A percentile compares a stretch with the other conserved stretches of the same genome.
Conservation (phyloP, 2,888 invertebrate species). For the Arge pagana region DNA sequence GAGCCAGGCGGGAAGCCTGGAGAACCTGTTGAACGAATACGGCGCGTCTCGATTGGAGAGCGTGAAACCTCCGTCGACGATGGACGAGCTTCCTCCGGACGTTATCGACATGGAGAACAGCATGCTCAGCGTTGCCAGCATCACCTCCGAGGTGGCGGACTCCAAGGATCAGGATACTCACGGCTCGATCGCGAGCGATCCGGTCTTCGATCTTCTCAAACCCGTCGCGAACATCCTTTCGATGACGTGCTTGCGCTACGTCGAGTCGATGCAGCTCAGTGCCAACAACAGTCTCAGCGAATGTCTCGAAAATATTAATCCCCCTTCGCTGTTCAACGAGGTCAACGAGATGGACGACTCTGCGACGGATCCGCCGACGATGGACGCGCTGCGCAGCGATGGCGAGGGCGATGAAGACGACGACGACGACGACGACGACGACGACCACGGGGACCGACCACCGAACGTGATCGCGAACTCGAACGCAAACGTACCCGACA, state of each 20-base stretch:
- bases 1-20: conserved; percentile 64
- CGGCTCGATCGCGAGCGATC: conserved; percentile 51
- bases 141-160: conserved; percentile 78
- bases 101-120: conserved; percentile 75
- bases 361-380: conserved; percentile 49
- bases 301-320: conserved; percentile 69
- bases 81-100: conserved; percentile 67
- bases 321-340: conserved; percentile 74
- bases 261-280: conserved; percentile 51
- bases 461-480: too few species aligned
- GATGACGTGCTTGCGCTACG: conserved; percentile 50
- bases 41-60: conserved; percentile 74
- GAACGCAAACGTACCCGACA: conserved; percentile 22
- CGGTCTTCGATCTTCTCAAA: conserved; percentile 65
- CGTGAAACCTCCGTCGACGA: conserved; percentile 81
- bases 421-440: conserved; percentile 57
- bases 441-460: too few species aligned
- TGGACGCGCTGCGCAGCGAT: conserved; percentile 60
- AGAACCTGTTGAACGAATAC: conserved; percentile 65
- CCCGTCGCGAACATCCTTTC: conserved; percentile 60
- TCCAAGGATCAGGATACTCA: conserved; percentile 57
- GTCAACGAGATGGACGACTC: conserved; percentile 66
- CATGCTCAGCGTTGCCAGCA: conserved; percentile 83
- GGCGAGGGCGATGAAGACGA: conserved; percentile 63
- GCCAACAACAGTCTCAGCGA: conserved; percentile 63